Conservation (phyloP, 2,113 vertebrate genomes). For the Melanerpes aurifrons region DNA sequence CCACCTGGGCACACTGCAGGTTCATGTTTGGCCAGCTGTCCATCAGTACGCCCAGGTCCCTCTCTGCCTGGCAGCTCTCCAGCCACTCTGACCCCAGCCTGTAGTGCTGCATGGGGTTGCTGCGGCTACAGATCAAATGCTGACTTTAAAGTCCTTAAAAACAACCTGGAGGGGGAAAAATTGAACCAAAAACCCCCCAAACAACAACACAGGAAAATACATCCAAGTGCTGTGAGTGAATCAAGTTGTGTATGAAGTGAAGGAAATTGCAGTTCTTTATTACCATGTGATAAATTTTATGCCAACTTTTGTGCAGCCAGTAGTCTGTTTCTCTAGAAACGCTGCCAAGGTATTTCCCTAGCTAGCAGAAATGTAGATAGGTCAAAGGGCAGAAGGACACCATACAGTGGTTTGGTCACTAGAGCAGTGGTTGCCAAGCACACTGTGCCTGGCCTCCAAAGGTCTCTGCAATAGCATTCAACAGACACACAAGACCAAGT, state of each 20-base stretch:
- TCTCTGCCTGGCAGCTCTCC: too few relatives aligned
- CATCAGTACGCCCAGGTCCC: too few relatives aligned
- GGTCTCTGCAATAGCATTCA: neutral
- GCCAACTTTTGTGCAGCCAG: neutral
- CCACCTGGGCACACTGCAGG: too few relatives aligned
- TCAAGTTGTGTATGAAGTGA: rapidly evolving
- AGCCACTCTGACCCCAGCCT: too few relatives aligned
- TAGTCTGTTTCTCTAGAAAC: neutral
- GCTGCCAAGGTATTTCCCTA: neutral
- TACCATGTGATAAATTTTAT: neutral
- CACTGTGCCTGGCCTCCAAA: neutral
- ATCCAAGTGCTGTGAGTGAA: neutral
- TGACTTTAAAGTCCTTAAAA: neutral
- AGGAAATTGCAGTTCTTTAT: neutral
- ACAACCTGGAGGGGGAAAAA: neutral
- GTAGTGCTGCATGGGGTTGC: too few relatives aligned
- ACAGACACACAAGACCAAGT: rapidly evolving
- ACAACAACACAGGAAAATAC: neutral
- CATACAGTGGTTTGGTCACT: rapidly evolving
- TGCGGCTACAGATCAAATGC: neutral
- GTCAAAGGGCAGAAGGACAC: neutral
- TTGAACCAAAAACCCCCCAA: too few relatives aligned
- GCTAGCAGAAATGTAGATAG: rapidly evolving
- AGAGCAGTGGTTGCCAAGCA: neutral
- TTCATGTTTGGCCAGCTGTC: too few relatives aligned